Conservation (phyloP, 2,113 vertebrate species). For the Rhinolophus ferrumequinum region DNA sequence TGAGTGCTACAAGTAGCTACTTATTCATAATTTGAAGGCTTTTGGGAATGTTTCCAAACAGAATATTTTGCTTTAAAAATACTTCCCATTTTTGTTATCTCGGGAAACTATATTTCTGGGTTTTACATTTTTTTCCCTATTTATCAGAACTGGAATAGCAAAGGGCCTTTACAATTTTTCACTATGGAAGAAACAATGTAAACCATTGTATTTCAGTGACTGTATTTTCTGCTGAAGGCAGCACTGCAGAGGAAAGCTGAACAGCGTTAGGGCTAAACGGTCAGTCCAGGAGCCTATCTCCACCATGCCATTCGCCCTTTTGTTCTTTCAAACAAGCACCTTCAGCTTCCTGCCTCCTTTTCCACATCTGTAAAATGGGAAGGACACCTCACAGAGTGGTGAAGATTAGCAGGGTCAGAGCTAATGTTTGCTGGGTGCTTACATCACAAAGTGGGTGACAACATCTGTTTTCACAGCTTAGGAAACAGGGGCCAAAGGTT, state of each 20-base stretch:
- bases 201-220: background rate
- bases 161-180: background rate
- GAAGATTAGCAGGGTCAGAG: background rate
- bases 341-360: background rate
- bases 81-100: background rate
- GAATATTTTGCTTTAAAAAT: background rate
- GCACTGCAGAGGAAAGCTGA: background rate
- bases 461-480: background rate
- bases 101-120: slow-evolving; percentile 2
- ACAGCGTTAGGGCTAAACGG: background rate
- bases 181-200: background rate
- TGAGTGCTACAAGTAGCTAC: background rate
- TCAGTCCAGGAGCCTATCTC: background rate
- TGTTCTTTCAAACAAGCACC: background rate
- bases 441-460: background rate
- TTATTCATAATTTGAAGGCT: background rate
- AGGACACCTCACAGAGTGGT: background rate
- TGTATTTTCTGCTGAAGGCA: background rate
- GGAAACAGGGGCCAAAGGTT: background rate
- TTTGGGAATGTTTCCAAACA: background rate
- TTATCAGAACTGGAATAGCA: background rate
- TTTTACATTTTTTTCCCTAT: background rate
- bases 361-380: background rate
- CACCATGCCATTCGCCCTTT: background rate
- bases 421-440: background rate